Evolutionary conservation across 1,140 invertebrate species (phyloP), one percentile per base, ranked within the genome.

Genomic region (Colletes latitarsis): DNA sequence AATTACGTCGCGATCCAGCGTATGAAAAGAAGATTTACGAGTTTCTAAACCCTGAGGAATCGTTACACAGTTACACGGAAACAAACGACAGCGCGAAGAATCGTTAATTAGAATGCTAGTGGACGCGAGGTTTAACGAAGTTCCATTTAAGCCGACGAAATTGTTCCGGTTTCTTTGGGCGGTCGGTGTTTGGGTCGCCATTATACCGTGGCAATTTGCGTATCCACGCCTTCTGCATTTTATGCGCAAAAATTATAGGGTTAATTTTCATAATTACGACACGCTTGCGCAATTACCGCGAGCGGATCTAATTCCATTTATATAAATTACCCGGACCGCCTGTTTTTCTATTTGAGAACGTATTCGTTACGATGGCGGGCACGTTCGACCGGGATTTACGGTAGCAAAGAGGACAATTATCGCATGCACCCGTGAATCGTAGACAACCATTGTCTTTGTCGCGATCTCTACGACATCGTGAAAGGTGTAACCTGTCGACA

Each of bases 191-290:
- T 9, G 55, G 6, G 55, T 21, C 75, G 75, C 75, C 75, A 77
- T 77, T 77, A 77, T 62, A 55, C 19, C 55, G 75, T 41, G 66
- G 21, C 67, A 77, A 69, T 77, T 77, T 69, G 21, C 64, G 43
- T 21, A 30, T 58, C 57, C 53, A 21, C 46, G 30, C 66, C 55
- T 43, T 41, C n/a, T 12, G 55, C 21, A n/a, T 62, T 52, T 77
- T 52, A 62, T 58, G 46, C 39, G 66, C 46, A 21, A 77, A 70
- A 52, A 41, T 77, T 77, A 70, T 52, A 43, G 21, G n/a, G 15
- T 14, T 77, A 52, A 77, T 77, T 60, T 41, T 39, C 55, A 30
- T 66, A 70, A 62, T 52, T 70, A 46, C 63, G 17, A 60, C 30
- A n/a, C 30, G 8, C 10, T 49, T 8, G 57, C 17, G 17, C n/a